Conservation (phyloP, 2,797 vertebrate genomes). For the Chelidonichthys spinosus region DNA sequence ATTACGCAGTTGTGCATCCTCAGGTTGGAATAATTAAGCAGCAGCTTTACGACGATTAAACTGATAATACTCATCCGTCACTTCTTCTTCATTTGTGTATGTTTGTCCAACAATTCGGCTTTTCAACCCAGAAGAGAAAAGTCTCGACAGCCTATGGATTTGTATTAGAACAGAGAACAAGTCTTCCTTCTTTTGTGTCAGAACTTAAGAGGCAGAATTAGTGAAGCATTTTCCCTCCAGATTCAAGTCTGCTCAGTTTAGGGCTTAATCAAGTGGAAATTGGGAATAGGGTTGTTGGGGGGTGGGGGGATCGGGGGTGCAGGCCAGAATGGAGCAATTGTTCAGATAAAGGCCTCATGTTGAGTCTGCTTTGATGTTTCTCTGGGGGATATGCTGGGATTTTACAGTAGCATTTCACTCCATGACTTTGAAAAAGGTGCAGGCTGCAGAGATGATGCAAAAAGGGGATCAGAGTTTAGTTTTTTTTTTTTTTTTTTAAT, state of each 20-base stretch:
- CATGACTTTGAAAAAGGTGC: conserved; percentile 32
- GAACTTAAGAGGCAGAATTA: conserved; percentile 73
- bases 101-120: conserved; percentile 15
- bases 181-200: conserved; percentile 63
- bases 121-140: conserved; percentile 28
- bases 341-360: conserved; percentile 84
- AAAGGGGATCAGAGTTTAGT: neutral
- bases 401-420: conserved; percentile 78
- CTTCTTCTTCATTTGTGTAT: neutral
- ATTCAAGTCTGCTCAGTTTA: conserved; percentile 81
- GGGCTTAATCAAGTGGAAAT: conserved; percentile 89
- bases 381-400: conserved; percentile 65
- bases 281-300: conserved; percentile 63
- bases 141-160: conserved; percentile 37
- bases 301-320: conserved; percentile 66
- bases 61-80: neutral
- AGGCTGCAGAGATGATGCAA: conserved; percentile 15
- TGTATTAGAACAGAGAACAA: conserved; percentile 38
- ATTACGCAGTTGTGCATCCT: neutral
- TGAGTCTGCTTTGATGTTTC: conserved; percentile 83
- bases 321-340: conserved; percentile 86
- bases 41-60: neutral
- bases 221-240: conserved; percentile 82
- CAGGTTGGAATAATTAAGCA: neutral
- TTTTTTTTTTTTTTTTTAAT: neutral